Base-by-base conservation (phyloP, 1,140 invertebrate genomes). In the Lordiphosa mommai region DNA sequence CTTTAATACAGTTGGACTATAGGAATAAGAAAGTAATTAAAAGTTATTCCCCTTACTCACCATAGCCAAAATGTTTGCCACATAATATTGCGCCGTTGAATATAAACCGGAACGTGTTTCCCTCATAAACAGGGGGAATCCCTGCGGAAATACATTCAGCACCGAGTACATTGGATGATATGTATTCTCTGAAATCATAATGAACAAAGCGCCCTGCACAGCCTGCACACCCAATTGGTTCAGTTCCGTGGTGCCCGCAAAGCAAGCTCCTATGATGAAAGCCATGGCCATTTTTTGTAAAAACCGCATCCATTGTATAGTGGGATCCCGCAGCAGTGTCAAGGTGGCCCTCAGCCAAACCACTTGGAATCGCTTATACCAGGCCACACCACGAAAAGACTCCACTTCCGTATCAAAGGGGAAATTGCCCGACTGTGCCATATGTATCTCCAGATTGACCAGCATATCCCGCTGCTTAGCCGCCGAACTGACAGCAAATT, bases 161-260 rank as follows among this genome's bases (percentile, higher is more conserved):
- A 95, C 94, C 0, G 94, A 93, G 85, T 96, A 96, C 94, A 96
- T 96, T 0, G 95, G 94, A 37, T 93, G 92, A 88, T 96, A 97
- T 2, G 95, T 95, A 71, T 96, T 96, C 90, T 97, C 95, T 0
- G 94, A 92, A 30, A 96, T 95, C 82, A 96, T 92, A 14, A 96
- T 93, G 79, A 96, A 96, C 1, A 96, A 86, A 0, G 93, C 93
- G 7, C 96, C 96, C 89, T 96, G 94, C 1, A 95, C 92, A 14
- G 95, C 93, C 87, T 96, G 95, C 9, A 96, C 92, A 1, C 95
- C 95, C 5, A 91, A 89, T 84, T 97, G 95, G 33, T 94, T 92
- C 0, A 93, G 80, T 1, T 87, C 76, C 7, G 92, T 91, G 2
- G 93, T 92, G 12, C 94, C 94, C 1, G 93, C 90, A 88, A 94